These are phyloP conservation scores for Malachius bipustulatus DNA, from an alignment of 2,888 invertebrate genomes.

Conservation along the genomic window DNA sequence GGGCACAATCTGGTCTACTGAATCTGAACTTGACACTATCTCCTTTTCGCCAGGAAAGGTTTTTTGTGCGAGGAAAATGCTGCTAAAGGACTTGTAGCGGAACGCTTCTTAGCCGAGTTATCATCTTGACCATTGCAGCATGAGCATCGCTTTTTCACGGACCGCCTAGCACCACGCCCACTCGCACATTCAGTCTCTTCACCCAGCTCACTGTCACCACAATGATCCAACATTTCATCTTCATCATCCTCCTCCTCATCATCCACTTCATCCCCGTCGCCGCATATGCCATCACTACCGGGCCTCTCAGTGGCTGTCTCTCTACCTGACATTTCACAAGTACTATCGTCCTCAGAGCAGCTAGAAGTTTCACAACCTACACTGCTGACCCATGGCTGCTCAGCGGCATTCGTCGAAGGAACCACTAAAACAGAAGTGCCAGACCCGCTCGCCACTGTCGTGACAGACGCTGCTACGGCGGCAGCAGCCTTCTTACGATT, in stretches of 20 bases:
- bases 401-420: too few relatives aligned
- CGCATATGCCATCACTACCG: slow-evolving; percentile 25
- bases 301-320: slow-evolving; percentile 29
- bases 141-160: slow-evolving; percentile 32
- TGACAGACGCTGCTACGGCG: slow-evolving; percentile 10
- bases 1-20: slow-evolving; percentile 10
- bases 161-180: slow-evolving; percentile 32
- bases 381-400: neutral
- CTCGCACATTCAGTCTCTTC: slow-evolving; percentile 28
- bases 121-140: slow-evolving; percentile 33
- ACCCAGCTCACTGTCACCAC: too few relatives aligned
- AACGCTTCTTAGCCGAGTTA: slow-evolving; percentile 26
- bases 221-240: slow-evolving; percentile 27
- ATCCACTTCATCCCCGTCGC: too few relatives aligned
- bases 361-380: slow-evolving; percentile 17
- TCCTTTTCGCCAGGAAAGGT: slow-evolving; percentile 34
- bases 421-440: too few relatives aligned
- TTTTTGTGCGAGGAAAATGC: slow-evolving; percentile 34
- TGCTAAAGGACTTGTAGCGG: slow-evolving; percentile 30
- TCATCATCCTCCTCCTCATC: slow-evolving; percentile 28
- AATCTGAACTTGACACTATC: slow-evolving; percentile 34
- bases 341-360: slow-evolving; percentile 25
- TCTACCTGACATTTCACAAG: slow-evolving; percentile 26
- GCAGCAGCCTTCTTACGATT: slow-evolving; percentile 31
- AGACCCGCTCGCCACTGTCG: slow-evolving; percentile 8